A percentile compares a stretch with the other conserved stretches of the same genome.
Evolutionary conservation across 2,888 invertebrate species (phyloP).

Genomic region (Buathra laborator): DNA sequence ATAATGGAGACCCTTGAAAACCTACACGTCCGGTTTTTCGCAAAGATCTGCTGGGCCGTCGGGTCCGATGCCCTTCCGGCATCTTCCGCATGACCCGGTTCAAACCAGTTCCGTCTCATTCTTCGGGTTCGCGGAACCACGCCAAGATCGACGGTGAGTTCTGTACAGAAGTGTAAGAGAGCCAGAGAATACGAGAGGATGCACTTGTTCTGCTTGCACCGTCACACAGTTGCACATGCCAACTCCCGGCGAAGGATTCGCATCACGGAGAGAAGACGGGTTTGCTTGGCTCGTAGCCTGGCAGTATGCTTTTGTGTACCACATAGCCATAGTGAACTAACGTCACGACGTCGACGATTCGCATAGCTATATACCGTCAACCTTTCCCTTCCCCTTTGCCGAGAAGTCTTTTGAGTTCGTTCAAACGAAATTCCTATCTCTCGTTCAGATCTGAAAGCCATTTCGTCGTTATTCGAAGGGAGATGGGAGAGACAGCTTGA

Average conservation of each 20-base stretch:
- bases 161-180: constrained; percentile 9
- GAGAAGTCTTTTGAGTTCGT: constrained; percentile 40
- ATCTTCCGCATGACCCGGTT: constrained; percentile 65
- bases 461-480: constrained; percentile 52
- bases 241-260: constrained; percentile 10
- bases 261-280: constrained; percentile 11
- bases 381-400: not conserved
- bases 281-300: constrained; percentile 26
- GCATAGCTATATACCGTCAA: not conserved
- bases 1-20: constrained; percentile 1
- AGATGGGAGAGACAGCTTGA: constrained; percentile 15
- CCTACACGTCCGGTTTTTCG: constrained; percentile 8
- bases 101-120: constrained; percentile 43
- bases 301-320: constrained; percentile 7
- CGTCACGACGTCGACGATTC: constrained; percentile 19
- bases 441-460: constrained; percentile 49
- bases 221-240: constrained; percentile 11
- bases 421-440: constrained; percentile 57
- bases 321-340: not conserved
- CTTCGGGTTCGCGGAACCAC: constrained; percentile 34
- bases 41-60: constrained; percentile 20
- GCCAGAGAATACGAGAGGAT: constrained; percentile 17
- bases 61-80: constrained; percentile 21
- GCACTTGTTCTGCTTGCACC: constrained; percentile 7
- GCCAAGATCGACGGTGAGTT: constrained; percentile 27